These are phyloP conservation scores for Actenoides hombroni DNA, from an alignment of 2,113 vertebrate genomes.

Conservation along the genomic window DNA sequence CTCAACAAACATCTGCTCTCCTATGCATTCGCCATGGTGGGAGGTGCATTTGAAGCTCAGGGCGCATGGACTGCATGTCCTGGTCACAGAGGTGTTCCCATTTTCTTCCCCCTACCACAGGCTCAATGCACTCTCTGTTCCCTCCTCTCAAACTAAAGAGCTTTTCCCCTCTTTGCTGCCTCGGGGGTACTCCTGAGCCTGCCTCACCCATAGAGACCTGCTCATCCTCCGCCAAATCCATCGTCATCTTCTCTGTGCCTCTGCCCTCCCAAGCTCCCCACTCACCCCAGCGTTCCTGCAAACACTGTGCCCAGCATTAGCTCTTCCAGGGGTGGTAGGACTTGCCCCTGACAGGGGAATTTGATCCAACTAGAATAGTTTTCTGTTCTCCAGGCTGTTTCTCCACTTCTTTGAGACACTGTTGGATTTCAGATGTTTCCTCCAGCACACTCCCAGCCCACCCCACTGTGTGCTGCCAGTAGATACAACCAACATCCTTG, in stretches of 20 bases:
- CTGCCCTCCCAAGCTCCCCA: background rate
- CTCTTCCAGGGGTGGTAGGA: background rate
- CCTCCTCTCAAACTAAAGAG: background rate
- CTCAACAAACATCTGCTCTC: background rate
- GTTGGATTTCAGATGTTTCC: background rate
- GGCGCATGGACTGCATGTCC: accelerated
- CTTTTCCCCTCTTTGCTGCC: background rate
- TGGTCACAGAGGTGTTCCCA: background rate
- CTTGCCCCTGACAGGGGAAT: background rate
- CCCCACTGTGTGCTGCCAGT: background rate
- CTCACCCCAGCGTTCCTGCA: background rate
- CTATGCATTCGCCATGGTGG: accelerated
- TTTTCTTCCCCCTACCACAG: background rate
- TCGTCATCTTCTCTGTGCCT: background rate
- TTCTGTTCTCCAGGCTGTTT: background rate
- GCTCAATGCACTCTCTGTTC: background rate
- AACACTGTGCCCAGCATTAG: background rate
- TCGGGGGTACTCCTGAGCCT: background rate
- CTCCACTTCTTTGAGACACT: background rate
- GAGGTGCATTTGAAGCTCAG: background rate
- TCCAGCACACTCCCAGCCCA: background rate
- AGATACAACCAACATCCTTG: background rate
- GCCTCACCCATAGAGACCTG: background rate
- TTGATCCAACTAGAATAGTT: background rate
- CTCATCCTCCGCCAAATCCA: background rate